Evolutionary conservation across 2,888 invertebrate genomes (phyloP), one percentile per base, ranked within the genome.

Genomic region (Drosophila paracracens): DNA sequence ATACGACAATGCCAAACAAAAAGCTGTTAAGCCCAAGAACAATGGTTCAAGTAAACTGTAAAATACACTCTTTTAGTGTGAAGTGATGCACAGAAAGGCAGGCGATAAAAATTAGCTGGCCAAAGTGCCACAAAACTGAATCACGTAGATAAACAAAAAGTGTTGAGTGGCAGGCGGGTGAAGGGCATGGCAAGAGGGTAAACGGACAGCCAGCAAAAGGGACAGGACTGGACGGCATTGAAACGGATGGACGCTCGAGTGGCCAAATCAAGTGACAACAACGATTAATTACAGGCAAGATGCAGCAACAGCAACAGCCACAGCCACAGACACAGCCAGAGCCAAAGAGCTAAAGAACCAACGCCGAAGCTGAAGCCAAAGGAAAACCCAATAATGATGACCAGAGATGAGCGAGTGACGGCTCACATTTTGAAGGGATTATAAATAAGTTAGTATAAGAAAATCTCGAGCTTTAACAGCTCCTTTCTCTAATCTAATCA

Each of bases 261-360:
- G 78, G 82, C 70, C 79, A 81, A 81, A 66, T 67, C 82, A 79
- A 79, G 79, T 79, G 79, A 79, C 79, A 79, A 79, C 82, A 81
- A 74, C 79, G 82, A 79, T 79, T 79, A 79, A 79, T 81, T 81
- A 78, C 82, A 81, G 82, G 62, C 81, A 69, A 79, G 78, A 70
- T 74, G 67, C 63, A 78, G 69, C 66, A 68, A 59, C 70, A 57
- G 50, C 65, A 18, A 53, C 50, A 52, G 51, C 29, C 46, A 54
- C 25, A 29, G 29, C 11, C n/a, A 31, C n/a, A 36, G 25, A n/a
- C 48, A 25, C 4, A 18, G 36, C 16, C 31, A 56, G 27, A 43
- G 35, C 29, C 31, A 46, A 31, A 33, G 51, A 60, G n/a, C 21
- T 27, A 27, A 29, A 36, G 27, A 59, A 29, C 36, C 10, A 29